phyloP scores from a whole-genome alignment of 2,113 vertebrate species.

The Panthera leo region DNA sequence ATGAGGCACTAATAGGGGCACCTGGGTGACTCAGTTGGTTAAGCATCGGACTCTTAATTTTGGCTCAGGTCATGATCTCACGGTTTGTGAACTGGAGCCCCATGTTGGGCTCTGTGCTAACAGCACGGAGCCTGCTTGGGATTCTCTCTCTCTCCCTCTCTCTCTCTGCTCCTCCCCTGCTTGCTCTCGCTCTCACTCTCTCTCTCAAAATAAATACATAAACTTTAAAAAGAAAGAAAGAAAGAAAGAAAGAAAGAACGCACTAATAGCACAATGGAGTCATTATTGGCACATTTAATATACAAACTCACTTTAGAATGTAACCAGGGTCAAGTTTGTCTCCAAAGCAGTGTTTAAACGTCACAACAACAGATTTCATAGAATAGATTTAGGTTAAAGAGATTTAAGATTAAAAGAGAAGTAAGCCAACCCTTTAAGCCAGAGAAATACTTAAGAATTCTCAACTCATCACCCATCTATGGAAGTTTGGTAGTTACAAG shows the following conservation, averaged over 20 bases:
- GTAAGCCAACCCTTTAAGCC: neutral
- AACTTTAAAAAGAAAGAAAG: too few relatives aligned
- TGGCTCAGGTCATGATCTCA: too few relatives aligned
- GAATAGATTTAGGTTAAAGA: constrained; percentile 23
- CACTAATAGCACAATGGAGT: neutral
- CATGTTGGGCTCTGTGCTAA: too few relatives aligned
- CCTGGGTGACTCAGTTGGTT: too few relatives aligned
- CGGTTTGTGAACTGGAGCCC: too few relatives aligned
- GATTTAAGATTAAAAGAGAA: constrained; percentile 48
- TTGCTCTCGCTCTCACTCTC: too few relatives aligned
- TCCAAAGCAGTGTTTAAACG: neutral
- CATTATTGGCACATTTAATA: neutral
- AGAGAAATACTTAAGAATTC: constrained; percentile 11
- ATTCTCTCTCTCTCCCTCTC: too few relatives aligned
- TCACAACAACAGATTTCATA: neutral
- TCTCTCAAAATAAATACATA: too few relatives aligned
- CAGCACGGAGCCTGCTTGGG: too few relatives aligned
- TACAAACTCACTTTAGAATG: neutral
- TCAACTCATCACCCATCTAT: neutral
- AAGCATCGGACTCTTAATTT: too few relatives aligned
- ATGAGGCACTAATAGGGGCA: neutral
- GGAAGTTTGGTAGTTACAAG: neutral
- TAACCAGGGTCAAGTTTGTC: neutral
- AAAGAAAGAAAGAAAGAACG: neutral
- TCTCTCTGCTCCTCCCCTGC: too few relatives aligned